Conservation (phyloP, 2,888 invertebrate genomes). For the Drosophila macrospina region DNA sequence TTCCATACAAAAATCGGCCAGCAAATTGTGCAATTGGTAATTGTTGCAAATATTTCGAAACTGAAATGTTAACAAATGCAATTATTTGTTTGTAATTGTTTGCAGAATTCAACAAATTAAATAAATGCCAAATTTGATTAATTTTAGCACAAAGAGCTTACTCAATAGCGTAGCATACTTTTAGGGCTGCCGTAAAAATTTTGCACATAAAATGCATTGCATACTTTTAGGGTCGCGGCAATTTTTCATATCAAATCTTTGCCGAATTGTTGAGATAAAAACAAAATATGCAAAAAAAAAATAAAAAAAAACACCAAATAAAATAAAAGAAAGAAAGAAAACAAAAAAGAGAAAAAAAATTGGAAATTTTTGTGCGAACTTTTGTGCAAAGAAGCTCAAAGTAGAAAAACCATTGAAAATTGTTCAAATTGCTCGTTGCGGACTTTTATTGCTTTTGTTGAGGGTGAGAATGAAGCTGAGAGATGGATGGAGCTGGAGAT, state of each 20-base stretch:
- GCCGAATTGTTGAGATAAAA: constrained; percentile 7
- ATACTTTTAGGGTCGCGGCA: no score
- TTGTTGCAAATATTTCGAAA: background rate
- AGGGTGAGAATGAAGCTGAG: background rate
- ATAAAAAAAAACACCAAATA: background rate
- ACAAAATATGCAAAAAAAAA: background rate
- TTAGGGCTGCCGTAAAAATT: no score
- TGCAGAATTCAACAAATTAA: background rate
- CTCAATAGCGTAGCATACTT: no score
- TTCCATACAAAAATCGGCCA: no score
- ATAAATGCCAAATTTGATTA: background rate
- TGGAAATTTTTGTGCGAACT: constrained; percentile 22
- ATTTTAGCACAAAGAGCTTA: no score
- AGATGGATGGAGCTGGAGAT: no score
- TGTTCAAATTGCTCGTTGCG: constrained; percentile 30
- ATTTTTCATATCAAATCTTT: constrained; percentile 15
- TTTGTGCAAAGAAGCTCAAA: background rate
- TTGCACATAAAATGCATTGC: no score
- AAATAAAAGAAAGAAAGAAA: background rate
- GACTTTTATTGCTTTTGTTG: constrained; percentile 41
- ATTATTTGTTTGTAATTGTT: background rate
- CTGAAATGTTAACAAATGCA: background rate
- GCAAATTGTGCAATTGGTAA: background rate
- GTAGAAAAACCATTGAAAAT: constrained; percentile 27
- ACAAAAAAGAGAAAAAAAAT: constrained; percentile 10